Evolutionary conservation across 2,113 vertebrate genomes (phyloP), one percentile per base, ranked within the genome.

Genomic region (Trachemys scripta): DNA sequence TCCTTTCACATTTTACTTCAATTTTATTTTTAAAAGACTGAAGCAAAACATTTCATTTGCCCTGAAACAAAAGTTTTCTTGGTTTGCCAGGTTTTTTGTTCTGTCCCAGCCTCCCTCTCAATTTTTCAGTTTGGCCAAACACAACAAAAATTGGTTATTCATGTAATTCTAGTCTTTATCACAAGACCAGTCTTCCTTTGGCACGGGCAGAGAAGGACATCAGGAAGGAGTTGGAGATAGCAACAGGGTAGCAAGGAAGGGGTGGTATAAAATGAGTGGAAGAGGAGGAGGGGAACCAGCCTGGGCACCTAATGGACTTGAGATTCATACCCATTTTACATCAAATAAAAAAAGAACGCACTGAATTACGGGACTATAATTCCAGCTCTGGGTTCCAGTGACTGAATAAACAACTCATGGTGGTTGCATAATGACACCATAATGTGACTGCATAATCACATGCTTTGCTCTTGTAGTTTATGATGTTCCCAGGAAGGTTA

Each of bases 401-500:
- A 85, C 56, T 24, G 8, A 45, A 57, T 29, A 42, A 80, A 12
- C 24, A 35, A 56, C 25, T 16, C 47, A 14, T 16, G 69, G 38
- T 83, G 50, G 12, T 54, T 6, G 42, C 50, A 54, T 57, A 56
- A 65, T 11, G 45, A 84, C 17, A 45, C 38, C 24, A 35, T 4
- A 9, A 5, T n/a, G 22, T n/a, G 27, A 25, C 24, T 54, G 2
- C 12, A 45, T 38, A 85, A 72, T 17, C 57, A 65, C 25, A 8
- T 24, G 29, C 42, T 84, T 62, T 62, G 19, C 3, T 54, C 62
- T 42, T 22, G 10, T 35, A 42, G 17, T 4, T 8, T 10, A 31
- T 3, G 0, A 8, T 13, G 53, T 85, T 25, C 53, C 31, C 59
- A 2, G 4, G n/a, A 54, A 10, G 5, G 10, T 14, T 6, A 17